These are phyloP conservation scores for Cephalopholis sonnerati DNA, from an alignment of 2,113 vertebrate species.

Conservation along the genomic window DNA sequence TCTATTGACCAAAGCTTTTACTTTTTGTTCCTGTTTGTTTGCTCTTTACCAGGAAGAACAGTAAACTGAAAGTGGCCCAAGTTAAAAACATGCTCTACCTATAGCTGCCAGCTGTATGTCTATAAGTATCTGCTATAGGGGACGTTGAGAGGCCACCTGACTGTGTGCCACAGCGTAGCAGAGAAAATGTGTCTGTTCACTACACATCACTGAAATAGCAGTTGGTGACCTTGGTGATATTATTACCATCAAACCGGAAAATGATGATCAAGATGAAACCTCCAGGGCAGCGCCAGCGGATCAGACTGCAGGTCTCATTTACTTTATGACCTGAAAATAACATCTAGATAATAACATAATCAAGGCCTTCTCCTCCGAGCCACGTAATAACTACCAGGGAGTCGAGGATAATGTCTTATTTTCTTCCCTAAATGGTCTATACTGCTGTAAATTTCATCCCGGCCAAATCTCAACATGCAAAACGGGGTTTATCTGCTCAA, in stretches of 20 bases:
- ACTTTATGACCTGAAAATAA: conserved; percentile 28
- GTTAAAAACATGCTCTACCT: neutral
- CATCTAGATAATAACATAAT: conserved; percentile 43
- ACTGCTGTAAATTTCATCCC: conserved; percentile 16
- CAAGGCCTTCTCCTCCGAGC: conserved; percentile 10
- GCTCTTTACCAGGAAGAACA: neutral
- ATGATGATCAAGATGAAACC: conserved; percentile 35
- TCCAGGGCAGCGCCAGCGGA: neutral
- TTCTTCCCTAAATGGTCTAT: conserved; percentile 33
- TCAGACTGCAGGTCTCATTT: conserved; percentile 35
- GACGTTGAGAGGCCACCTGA: neutral
- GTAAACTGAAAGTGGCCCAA: neutral
- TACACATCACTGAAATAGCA: conserved; percentile 10
- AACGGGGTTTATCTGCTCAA: conserved; percentile 40
- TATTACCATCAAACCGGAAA: conserved; percentile 37
- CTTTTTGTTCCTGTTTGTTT: conserved; percentile 58
- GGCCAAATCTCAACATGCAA: conserved; percentile 11
- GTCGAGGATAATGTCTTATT: conserved; percentile 25
- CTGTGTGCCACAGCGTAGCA: neutral
- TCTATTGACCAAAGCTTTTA: conserved; percentile 2
- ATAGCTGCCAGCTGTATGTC: neutral
- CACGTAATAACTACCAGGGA: conserved; percentile 5
- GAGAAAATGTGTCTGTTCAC: conserved; percentile 5
- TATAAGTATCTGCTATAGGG: neutral
- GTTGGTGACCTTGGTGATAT: conserved; percentile 39